These are phyloP conservation scores for Zaprionus tsacasi DNA, from an alignment of 1,140 invertebrate genomes.

Conservation along the genomic window DNA sequence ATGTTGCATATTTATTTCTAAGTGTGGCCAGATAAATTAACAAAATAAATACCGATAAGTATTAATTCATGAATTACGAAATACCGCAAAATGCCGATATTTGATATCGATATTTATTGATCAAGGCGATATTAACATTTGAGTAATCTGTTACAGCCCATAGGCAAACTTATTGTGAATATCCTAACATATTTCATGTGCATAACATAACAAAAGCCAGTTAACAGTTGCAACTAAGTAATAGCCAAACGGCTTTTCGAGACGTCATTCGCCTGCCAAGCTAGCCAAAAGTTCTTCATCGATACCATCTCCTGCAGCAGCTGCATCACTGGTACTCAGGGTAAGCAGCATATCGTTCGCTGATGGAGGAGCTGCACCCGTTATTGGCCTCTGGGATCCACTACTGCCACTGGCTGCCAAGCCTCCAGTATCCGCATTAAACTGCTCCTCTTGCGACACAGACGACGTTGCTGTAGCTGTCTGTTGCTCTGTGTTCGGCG, in stretches of 20 bases:
- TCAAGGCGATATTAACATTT: not conserved
- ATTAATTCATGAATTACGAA: not conserved
- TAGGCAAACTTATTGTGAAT: too few species aligned
- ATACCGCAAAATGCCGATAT: not conserved
- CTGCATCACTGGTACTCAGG: slow-evolving; percentile 23
- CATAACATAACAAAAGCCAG: slow-evolving; percentile 1
- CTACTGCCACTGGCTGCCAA: slow-evolving; percentile 28
- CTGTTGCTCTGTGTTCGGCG: slow-evolving; percentile 30
- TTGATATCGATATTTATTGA: slow-evolving; percentile 6
- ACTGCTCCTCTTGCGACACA: slow-evolving; percentile 20
- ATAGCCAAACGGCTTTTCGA: not conserved
- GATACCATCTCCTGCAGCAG: slow-evolving; percentile 57
- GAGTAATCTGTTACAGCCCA: too few species aligned
- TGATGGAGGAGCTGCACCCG: not conserved
- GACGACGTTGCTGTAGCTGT: slow-evolving; percentile 18
- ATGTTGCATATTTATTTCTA: slow-evolving; percentile 11
- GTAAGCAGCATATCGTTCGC: slow-evolving; percentile 46
- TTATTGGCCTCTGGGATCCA: too few species aligned
- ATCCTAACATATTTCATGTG: not conserved
- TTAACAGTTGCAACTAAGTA: slow-evolving; percentile 38
- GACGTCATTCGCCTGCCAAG: slow-evolving; percentile 59
- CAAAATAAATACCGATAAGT: not conserved
- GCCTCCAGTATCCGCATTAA: slow-evolving; percentile 10
- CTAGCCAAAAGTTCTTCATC: slow-evolving; percentile 72
- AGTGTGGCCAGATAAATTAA: slow-evolving; percentile 13